These are phyloP conservation scores for Camptogramma bilineatum DNA, from an alignment of 2,888 invertebrate genomes.

Conservation along the genomic window DNA sequence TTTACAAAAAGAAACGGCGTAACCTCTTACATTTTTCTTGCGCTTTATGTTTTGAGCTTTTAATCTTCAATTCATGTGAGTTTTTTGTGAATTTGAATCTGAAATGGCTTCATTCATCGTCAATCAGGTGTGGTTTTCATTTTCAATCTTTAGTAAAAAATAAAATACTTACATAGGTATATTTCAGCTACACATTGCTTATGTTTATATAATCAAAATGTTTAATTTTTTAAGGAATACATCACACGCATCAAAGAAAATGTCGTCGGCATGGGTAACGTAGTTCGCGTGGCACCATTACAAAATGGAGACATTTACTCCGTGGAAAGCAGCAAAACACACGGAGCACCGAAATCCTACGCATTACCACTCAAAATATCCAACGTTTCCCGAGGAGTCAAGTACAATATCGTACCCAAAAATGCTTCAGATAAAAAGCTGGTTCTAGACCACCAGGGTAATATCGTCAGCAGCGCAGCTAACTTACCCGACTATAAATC, in stretches of 20 bases:
- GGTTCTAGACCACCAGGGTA: slow-evolving; percentile 78
- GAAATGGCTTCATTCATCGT: too few species aligned
- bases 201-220: slow-evolving; percentile 1
- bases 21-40: too few species aligned
- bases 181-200: neutral
- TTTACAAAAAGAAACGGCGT: too few species aligned
- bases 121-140: too few species aligned
- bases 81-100: too few species aligned
- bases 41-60: too few species aligned
- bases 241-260: slow-evolving; percentile 87
- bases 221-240: slow-evolving; percentile 69
- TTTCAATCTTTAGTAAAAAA: neutral
- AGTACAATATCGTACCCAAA: slow-evolving; percentile 80
- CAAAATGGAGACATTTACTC: slow-evolving; percentile 78
- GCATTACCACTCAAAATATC: slow-evolving; percentile 81
- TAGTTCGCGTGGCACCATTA: slow-evolving; percentile 86
- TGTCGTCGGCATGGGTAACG: slow-evolving; percentile 90
- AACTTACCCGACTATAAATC: slow-evolving; percentile 79
- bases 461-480: slow-evolving; percentile 80
- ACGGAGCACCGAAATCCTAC: slow-evolving; percentile 75
- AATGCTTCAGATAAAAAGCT: slow-evolving; percentile 82
- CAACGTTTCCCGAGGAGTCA: slow-evolving; percentile 76
- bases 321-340: slow-evolving; percentile 75
- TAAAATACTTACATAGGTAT: neutral
- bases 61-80: too few species aligned